These are phyloP conservation scores for Gymnarchus niloticus DNA, from an alignment of 2,113 vertebrate genomes.

Conservation along the genomic window DNA sequence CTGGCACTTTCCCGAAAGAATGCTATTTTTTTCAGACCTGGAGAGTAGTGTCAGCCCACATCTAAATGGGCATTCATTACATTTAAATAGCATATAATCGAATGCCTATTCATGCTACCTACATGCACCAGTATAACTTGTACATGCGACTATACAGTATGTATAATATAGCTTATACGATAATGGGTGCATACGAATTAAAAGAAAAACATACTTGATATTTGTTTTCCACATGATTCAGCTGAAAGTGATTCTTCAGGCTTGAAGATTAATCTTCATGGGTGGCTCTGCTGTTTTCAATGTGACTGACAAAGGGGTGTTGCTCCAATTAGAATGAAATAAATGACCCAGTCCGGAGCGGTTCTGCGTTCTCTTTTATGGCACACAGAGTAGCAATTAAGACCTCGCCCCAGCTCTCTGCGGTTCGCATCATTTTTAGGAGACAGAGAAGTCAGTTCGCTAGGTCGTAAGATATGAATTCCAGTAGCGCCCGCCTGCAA, in stretches of 20 bases:
- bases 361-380: not conserved
- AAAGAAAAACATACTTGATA: not conserved
- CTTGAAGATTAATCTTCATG: constrained; percentile 43
- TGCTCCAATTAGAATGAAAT: constrained; percentile 34
- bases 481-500: not conserved
- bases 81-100: not conserved
- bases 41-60: not conserved
- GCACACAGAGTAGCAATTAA: constrained; percentile 40
- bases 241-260: constrained; percentile 10
- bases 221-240: not conserved
- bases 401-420: constrained; percentile 27
- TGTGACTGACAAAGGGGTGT: constrained; percentile 55
- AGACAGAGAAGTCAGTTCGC: not conserved
- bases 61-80: constrained; percentile 15
- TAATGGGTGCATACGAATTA: not conserved
- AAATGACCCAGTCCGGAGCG: constrained; percentile 41
- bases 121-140: not conserved
- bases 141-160: not conserved
- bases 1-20: not conserved
- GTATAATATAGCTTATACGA: not conserved
- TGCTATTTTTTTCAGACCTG: not conserved
- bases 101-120: not conserved
- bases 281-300: constrained; percentile 46
- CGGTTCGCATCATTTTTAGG: not conserved
- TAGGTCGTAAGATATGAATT: constrained; percentile 8